phyloP scores from a whole-genome alignment of 2,888 invertebrate genomes.

The Nineta flava region DNA sequence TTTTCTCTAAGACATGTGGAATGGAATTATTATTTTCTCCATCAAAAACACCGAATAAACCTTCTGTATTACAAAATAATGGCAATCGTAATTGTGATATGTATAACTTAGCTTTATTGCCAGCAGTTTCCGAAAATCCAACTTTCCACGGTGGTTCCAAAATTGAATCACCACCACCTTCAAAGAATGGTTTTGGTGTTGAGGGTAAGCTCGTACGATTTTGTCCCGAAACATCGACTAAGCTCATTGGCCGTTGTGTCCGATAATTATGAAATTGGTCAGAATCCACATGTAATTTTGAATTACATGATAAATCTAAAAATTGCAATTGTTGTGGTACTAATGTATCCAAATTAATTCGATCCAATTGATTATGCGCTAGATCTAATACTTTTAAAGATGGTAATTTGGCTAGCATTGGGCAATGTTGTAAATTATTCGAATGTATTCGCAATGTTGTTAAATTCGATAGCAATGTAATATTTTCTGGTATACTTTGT shows the following conservation, averaged over 20 bases:
- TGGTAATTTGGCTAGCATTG: constrained; percentile 56
- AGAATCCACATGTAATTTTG: constrained; percentile 66
- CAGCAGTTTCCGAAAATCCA: constrained; percentile 75
- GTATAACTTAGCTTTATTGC: constrained; percentile 53
- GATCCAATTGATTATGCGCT: constrained; percentile 71
- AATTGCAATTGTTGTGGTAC: constrained; percentile 73
- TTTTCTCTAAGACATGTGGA: constrained; percentile 52
- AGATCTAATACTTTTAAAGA: constrained; percentile 66
- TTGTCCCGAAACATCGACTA: constrained; percentile 72
- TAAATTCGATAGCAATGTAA: constrained; percentile 53
- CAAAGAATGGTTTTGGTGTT: constrained; percentile 28
- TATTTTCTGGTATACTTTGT: constrained; percentile 56
- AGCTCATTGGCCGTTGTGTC: constrained; percentile 62
- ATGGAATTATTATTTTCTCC: constrained; percentile 56
- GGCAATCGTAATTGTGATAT: constrained; percentile 64
- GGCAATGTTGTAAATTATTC: constrained; percentile 58
- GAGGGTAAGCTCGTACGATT: constrained; percentile 52
- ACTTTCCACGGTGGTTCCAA: constrained; percentile 59
- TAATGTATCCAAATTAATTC: constrained; percentile 55
- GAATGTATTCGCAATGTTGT: constrained; percentile 67
- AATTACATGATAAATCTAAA: constrained; percentile 70
- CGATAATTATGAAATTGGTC: constrained; percentile 65
- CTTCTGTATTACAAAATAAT: constrained; percentile 64
- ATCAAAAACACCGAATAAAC: constrained; percentile 70
- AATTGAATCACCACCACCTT: constrained; percentile 36